Evolutionary conservation across 2,797 vertebrate species (phyloP).

Genomic region (Arrhamphus sclerolepis): DNA sequence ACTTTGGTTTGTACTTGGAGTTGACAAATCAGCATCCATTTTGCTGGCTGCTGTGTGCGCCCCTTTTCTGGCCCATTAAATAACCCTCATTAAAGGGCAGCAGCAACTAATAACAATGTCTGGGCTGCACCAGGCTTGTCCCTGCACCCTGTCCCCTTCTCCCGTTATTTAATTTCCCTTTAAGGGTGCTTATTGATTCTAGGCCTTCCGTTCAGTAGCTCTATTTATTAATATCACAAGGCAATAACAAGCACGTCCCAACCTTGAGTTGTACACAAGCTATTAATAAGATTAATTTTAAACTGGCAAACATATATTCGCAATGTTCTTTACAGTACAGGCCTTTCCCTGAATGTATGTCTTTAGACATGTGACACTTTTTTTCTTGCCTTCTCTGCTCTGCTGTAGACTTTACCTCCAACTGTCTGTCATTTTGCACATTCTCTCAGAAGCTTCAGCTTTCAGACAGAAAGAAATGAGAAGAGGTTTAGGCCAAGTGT

Average conservation of each 20-base stretch:
- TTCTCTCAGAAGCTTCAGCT: constrained; percentile 49
- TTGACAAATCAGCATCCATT: constrained; percentile 50
- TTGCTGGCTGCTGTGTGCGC: constrained; percentile 40
- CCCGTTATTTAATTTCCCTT: constrained; percentile 75
- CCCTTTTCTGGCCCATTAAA: constrained; percentile 64
- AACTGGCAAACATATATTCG: constrained; percentile 44
- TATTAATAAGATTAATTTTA: constrained; percentile 71
- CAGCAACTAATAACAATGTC: constrained; percentile 75
- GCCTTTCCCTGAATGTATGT: not conserved
- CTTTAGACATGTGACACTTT: constrained; percentile 11
- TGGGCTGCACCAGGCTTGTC: constrained; percentile 51
- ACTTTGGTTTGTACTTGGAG: constrained; percentile 36
- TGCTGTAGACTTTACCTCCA: constrained; percentile 14
- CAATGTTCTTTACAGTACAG: constrained; percentile 26
- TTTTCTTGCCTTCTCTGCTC: constrained; percentile 2
- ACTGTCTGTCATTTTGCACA: too few relatives aligned
- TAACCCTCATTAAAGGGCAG: constrained; percentile 77
- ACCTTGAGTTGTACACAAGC: constrained; percentile 56
- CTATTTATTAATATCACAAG: constrained; percentile 79
- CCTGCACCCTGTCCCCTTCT: constrained; percentile 43
- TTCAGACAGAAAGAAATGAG: constrained; percentile 15
- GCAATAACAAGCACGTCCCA: constrained; percentile 80
- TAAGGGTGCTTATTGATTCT: constrained; percentile 72
- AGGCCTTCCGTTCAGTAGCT: constrained; percentile 45
- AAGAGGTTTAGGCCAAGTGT: constrained; percentile 28